Evolutionary conservation across 2,888 invertebrate genomes (phyloP).

Genomic region (Lasioglossum figueresi): DNA sequence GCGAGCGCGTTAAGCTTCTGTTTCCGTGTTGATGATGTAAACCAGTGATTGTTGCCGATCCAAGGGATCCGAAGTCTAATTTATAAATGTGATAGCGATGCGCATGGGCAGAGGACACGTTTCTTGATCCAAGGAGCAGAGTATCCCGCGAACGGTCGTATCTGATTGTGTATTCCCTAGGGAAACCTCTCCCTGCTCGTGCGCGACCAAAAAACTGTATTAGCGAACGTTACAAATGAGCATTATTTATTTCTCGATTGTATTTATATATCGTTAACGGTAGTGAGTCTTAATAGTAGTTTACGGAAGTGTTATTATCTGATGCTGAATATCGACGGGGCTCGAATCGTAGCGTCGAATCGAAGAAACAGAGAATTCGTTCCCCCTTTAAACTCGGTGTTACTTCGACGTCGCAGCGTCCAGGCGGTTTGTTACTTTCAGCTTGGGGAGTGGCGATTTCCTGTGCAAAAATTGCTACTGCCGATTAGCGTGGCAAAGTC

Average conservation of each 20-base stretch:
- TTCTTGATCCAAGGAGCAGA: neutral
- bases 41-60: conserved; percentile 57
- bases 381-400: conserved; percentile 39
- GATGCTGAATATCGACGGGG: conserved; percentile 59
- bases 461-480: conserved; percentile 55
- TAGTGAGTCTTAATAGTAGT: conserved; percentile 61
- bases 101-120: conserved; percentile 49
- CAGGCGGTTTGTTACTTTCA: conserved; percentile 38
- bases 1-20: conserved; percentile 37
- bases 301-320: conserved; percentile 66
- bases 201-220: conserved; percentile 54
- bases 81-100: conserved; percentile 70
- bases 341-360: conserved; percentile 18
- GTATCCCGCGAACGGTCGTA: neutral
- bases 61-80: conserved; percentile 62
- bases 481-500: conserved; percentile 38
- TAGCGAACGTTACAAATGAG: conserved; percentile 66
- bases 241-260: conserved; percentile 72
- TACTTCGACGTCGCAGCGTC: conserved; percentile 22
- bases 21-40: conserved; percentile 47
- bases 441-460: conserved; percentile 52
- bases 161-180: neutral
- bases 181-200: conserved; percentile 42
- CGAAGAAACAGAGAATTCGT: neutral
- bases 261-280: conserved; percentile 69